These are phyloP conservation scores for Dynastes grantii DNA, from an alignment of 2,888 invertebrate genomes.

Conservation along the genomic window DNA sequence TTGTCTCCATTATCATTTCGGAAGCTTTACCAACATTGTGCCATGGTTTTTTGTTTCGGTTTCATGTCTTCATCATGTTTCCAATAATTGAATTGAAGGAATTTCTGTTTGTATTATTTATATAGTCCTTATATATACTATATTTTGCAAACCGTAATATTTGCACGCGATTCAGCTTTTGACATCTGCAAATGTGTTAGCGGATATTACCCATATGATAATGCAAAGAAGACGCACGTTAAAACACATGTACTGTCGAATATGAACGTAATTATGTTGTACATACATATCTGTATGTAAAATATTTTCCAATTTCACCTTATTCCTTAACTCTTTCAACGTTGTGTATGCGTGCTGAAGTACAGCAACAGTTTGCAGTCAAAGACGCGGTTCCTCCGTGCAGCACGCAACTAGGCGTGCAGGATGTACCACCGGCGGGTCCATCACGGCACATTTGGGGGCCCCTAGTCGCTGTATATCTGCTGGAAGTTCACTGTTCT, in stretches of 20 bases:
- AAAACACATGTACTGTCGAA: constrained; percentile 4
- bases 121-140: no score
- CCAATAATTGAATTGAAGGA: no score
- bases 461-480: constrained; percentile 59
- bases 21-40: no score
- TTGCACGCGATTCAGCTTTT: no score
- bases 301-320: constrained; percentile 25
- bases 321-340: constrained; percentile 53
- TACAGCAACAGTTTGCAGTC: constrained; percentile 62
- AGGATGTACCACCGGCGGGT: constrained; percentile 61
- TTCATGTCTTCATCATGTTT: no score
- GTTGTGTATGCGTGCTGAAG: constrained; percentile 59
- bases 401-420: constrained; percentile 68
- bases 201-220: neutral
- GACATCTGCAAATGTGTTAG: no score
- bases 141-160: no score
- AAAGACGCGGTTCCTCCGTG: constrained; percentile 62
- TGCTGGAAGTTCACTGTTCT: constrained; percentile 59
- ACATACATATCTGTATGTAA: neutral
- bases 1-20: no score
- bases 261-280: neutral
- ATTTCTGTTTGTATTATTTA: no score
- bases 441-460: constrained; percentile 67
- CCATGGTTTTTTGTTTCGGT: no score
- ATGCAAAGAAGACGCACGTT: constrained; percentile 12